Evolutionary conservation across 2,113 vertebrate species (phyloP).

Genomic region (Argyrosomus japonicus): DNA sequence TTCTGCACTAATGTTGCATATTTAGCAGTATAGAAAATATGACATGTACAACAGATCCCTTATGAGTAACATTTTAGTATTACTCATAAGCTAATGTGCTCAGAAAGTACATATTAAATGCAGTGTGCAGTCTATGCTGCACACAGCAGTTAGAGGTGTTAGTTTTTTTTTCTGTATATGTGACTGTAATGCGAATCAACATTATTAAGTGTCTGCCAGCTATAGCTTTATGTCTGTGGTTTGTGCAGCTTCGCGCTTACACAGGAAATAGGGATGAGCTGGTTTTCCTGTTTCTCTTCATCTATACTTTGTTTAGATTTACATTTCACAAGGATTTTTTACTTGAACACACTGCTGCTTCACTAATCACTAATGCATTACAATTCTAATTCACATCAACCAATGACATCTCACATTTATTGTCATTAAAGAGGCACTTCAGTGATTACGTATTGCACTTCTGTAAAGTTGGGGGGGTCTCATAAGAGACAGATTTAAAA

Average conservation of each 20-base stretch:
- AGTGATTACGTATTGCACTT: not conserved
- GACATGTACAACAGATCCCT: not conserved
- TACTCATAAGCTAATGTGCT: not conserved
- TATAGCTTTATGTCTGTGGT: slow-evolving; percentile 77
- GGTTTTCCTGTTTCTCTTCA: slow-evolving; percentile 81
- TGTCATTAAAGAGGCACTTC: not conserved
- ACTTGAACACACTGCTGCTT: slow-evolving; percentile 12
- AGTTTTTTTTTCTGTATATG: slow-evolving; percentile 23
- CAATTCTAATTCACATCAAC: not conserved
- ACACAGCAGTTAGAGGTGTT: slow-evolving; percentile 7
- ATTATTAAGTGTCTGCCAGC: slow-evolving; percentile 61
- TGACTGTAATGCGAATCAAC: slow-evolving; percentile 38
- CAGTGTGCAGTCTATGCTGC: not conserved
- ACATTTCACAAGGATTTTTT: slow-evolving; percentile 48
- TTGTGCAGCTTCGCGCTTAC: slow-evolving; percentile 73
- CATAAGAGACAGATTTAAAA: too few species aligned
- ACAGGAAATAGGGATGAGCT: slow-evolving; percentile 84
- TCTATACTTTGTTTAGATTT: slow-evolving; percentile 67
- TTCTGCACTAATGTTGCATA: not conserved
- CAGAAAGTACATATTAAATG: not conserved
- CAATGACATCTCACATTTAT: not conserved
- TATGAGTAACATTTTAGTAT: not conserved
- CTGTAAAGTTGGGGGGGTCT: not conserved
- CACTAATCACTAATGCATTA: not conserved
- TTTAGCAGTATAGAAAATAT: slow-evolving; percentile 4